Percentiles rank a stretch among this genome's conserved stretches.
Evolutionary conservation across 2,797 vertebrate species (phyloP).

Genomic region (Ptychobarbus kaznakovi): DNA sequence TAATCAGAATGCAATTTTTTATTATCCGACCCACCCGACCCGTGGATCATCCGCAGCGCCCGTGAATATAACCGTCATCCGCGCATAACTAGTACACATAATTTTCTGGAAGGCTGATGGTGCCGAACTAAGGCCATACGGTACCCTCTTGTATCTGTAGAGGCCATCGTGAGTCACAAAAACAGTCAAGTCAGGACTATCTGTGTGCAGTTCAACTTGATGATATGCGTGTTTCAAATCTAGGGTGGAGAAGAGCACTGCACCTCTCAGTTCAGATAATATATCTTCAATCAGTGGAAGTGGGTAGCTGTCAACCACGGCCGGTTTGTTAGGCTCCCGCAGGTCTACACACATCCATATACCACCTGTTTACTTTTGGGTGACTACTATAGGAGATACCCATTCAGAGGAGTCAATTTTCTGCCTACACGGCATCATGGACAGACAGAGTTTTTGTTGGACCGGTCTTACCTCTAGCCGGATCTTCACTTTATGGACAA

Average conservation of each 20-base stretch:
- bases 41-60: too few relatives aligned
- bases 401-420: not conserved
- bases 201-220: not conserved
- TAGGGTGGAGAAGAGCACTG: not conserved
- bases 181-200: not conserved
- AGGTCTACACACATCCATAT: not conserved
- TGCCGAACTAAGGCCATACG: not conserved
- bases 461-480: not conserved
- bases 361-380: not conserved
- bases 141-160: not conserved
- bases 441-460: not conserved
- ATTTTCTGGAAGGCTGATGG: not conserved
- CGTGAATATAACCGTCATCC: too few relatives aligned
- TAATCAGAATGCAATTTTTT: too few relatives aligned
- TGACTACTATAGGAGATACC: not conserved
- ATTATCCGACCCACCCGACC: too few relatives aligned
- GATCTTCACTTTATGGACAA: not conserved
- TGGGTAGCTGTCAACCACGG: not conserved
- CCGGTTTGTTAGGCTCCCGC: not conserved
- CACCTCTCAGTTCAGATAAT: not conserved
- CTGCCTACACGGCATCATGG: not conserved
- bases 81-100: not conserved
- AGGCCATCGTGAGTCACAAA: slow-evolving; percentile 3
- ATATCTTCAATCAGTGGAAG: not conserved
- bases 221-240: not conserved